These are phyloP conservation scores for Ciconia boyciana DNA, from an alignment of 2,113 vertebrate genomes.

Conservation along the genomic window DNA sequence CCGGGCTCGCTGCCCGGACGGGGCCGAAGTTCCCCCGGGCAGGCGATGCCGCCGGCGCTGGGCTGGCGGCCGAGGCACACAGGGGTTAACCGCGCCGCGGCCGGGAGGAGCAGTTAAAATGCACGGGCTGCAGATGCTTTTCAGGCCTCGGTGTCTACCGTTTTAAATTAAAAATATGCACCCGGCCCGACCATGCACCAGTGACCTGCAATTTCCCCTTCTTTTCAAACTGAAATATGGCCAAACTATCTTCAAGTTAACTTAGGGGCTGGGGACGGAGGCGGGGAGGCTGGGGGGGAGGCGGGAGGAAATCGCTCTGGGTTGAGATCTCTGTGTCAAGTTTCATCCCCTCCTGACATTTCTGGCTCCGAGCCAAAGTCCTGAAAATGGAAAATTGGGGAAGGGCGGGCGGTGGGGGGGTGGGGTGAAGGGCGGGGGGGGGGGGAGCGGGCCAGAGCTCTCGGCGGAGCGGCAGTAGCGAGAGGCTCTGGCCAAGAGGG, in stretches of 20 bases:
- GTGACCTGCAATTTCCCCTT: slow-evolving; percentile 15
- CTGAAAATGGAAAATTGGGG: slow-evolving; percentile 31
- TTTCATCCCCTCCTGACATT: slow-evolving; percentile 66
- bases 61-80: neutral
- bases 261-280: slow-evolving; percentile 29
- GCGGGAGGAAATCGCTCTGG: neutral
- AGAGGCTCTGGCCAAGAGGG: slow-evolving; percentile 17
- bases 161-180: slow-evolving; percentile 21
- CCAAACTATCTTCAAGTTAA: slow-evolving; percentile 68
- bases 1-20: neutral
- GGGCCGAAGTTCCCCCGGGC: neutral
- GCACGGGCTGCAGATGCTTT: slow-evolving; percentile 10
- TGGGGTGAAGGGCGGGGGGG: neutral
- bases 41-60: neutral
- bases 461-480: slow-evolving; percentile 6
- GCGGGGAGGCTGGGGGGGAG: neutral
- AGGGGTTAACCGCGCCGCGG: neutral
- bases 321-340: slow-evolving; percentile 59
- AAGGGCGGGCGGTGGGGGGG: neutral
- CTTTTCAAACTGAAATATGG: slow-evolving; percentile 34
- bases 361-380: slow-evolving; percentile 62
- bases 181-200: neutral
- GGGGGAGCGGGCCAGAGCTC: neutral
- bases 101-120: neutral
- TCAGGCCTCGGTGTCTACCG: slow-evolving; percentile 5